phyloP scores from a whole-genome alignment of 1,140 invertebrate species.

The Drosophila eugracilis region DNA sequence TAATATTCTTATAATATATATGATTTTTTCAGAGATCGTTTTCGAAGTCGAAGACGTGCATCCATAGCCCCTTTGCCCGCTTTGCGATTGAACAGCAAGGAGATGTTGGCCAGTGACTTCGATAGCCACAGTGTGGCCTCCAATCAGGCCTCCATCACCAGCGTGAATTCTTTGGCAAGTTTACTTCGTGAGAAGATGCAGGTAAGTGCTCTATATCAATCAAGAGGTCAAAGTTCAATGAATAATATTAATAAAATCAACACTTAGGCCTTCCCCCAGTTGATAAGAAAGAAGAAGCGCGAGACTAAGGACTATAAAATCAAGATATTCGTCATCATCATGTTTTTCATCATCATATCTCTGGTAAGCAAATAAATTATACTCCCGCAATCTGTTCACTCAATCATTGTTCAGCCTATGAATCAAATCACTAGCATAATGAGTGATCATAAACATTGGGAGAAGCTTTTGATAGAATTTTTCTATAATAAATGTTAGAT shows the following conservation, averaged over 20 bases:
- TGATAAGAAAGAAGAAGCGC: slow-evolving; percentile 87
- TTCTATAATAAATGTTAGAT: not conserved
- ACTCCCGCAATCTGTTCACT: not conserved
- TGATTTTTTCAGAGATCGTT: slow-evolving; percentile 65
- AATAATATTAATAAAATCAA: not conserved
- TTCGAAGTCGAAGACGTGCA: slow-evolving; percentile 75
- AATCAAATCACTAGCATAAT: slow-evolving; percentile 1
- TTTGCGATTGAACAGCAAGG: slow-evolving; percentile 79
- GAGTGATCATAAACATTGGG: slow-evolving; percentile 1
- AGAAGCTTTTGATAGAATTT: not conserved
- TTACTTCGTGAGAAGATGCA: slow-evolving; percentile 92
- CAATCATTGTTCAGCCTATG: not conserved
- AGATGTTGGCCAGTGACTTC: slow-evolving; percentile 83
- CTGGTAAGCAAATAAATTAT: slow-evolving; percentile 84
- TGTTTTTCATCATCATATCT: slow-evolving; percentile 92
- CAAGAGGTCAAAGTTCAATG: not conserved
- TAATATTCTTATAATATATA: not conserved
- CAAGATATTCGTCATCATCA: slow-evolving; percentile 91
- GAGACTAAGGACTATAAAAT: slow-evolving; percentile 90
- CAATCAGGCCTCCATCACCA: slow-evolving; percentile 89
- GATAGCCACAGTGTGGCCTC: slow-evolving; percentile 82
- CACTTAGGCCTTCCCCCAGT: slow-evolving; percentile 85
- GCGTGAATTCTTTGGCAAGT: slow-evolving; percentile 92
- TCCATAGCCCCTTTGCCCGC: slow-evolving; percentile 82
- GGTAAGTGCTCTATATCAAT: slow-evolving; percentile 82